Conservation (phyloP, 2,797 vertebrate genomes). For the Sarcophilus harrisii region DNA sequence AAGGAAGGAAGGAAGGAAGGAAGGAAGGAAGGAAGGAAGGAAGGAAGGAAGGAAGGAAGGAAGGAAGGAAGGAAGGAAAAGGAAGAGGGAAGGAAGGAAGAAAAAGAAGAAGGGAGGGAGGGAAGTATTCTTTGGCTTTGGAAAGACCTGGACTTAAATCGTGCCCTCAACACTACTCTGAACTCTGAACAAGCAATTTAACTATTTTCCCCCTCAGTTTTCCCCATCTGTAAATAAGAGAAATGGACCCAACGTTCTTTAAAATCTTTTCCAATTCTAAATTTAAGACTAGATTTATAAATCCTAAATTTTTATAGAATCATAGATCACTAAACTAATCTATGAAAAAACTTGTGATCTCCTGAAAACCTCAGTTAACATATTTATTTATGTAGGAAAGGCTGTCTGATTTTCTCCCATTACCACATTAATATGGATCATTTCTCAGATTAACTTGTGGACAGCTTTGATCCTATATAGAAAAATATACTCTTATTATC, state of each 20-base stretch:
- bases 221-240: too few relatives aligned
- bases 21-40: neutral
- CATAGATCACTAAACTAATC: neutral
- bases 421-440: too few relatives aligned
- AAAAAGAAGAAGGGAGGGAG: neutral
- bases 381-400: too few relatives aligned
- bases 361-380: neutral
- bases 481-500: too few relatives aligned
- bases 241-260: neutral
- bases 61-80: too few relatives aligned
- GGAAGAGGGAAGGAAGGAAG: too few relatives aligned
- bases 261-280: neutral
- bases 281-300: neutral
- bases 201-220: too few relatives aligned
- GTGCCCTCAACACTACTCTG: neutral
- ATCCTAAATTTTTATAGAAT: neutral
- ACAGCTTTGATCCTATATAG: too few relatives aligned
- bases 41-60: accelerated
- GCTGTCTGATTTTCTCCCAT: too few relatives aligned
- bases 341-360: neutral
- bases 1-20: neutral
- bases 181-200: too few relatives aligned
- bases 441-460: too few relatives aligned
- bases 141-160: neutral
- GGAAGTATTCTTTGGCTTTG: neutral